A percentile compares a stretch with the other conserved stretches of the same genome.
These are phyloP conservation scores for Paragorgia papillata DNA, from an alignment of 92 coral and sea anemone species.

Conservation along the genomic window DNA sequence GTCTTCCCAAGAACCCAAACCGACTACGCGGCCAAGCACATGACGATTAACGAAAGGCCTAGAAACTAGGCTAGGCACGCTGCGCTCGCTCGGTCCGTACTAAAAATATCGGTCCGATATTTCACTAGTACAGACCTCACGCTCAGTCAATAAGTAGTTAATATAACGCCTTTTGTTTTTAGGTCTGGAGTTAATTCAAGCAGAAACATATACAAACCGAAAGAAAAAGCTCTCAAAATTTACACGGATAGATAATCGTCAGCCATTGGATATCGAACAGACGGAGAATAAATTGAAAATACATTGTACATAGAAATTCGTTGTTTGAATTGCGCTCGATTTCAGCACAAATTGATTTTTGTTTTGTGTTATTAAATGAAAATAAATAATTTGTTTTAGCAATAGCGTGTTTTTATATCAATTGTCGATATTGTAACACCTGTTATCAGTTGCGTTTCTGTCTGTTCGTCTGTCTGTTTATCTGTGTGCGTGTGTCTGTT, in stretches of 20 bases:
- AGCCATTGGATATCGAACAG: neutral
- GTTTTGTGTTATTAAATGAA: neutral
- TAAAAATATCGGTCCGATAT: too few species aligned
- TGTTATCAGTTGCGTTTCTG: too few species aligned
- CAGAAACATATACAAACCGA: slow-evolving; percentile 37
- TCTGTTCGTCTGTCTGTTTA: too few species aligned
- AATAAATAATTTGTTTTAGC: neutral
- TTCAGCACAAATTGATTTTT: neutral
- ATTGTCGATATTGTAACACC: neutral
- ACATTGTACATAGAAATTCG: neutral
- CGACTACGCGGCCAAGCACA: too few species aligned
- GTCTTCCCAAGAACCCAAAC: too few species aligned
- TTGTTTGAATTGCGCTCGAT: neutral
- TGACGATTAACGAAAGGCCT: too few species aligned
- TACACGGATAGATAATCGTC: slow-evolving; percentile 65
- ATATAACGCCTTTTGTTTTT: neutral
- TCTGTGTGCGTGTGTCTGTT: too few species aligned
- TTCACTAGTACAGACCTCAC: too few species aligned
- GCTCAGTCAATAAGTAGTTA: too few species aligned
- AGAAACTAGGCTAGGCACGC: too few species aligned
- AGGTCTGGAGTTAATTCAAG: neutral
- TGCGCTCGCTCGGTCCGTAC: too few species aligned
- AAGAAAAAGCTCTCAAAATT: slow-evolving; percentile 82
- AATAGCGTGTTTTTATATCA: neutral
- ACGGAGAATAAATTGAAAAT: neutral